phyloP scores from a whole-genome alignment of 1,140 invertebrate genomes.

The Rhysida immarginata region DNA sequence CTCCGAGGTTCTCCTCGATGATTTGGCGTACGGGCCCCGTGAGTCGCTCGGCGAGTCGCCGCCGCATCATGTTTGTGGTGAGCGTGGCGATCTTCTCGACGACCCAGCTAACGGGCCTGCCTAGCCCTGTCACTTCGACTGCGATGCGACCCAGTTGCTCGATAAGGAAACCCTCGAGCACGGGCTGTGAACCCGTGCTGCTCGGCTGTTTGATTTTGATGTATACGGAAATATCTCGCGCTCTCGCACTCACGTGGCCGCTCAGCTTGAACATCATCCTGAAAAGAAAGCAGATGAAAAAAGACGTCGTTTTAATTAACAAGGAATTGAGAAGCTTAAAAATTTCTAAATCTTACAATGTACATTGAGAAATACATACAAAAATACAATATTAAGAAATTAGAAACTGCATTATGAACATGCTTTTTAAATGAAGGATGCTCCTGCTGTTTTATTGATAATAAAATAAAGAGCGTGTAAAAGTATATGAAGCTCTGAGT shows the following conservation, averaged over 20 bases:
- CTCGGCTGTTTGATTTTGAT: slow-evolving; percentile 8
- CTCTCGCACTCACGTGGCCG: slow-evolving; percentile 3
- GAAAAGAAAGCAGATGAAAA: too few species aligned
- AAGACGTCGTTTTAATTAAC: too few species aligned
- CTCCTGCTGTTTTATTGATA: too few species aligned
- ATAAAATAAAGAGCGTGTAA: too few species aligned
- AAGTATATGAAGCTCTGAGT: too few species aligned
- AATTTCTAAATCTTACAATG: too few species aligned
- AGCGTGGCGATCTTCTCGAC: slow-evolving; percentile 2
- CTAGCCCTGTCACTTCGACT: slow-evolving; percentile 5
- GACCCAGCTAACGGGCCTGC: slow-evolving; percentile 9
- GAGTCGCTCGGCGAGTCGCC: slow-evolving; percentile 6
- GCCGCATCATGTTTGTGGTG: slow-evolving; percentile 7
- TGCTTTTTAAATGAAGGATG: too few species aligned
- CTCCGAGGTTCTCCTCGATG: slow-evolving; percentile 3
- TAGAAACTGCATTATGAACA: too few species aligned
- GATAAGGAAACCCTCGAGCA: slow-evolving; percentile 8
- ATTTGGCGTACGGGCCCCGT: slow-evolving; percentile 8
- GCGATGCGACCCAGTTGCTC: slow-evolving; percentile 2
- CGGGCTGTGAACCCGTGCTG: not conserved
- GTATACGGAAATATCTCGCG: slow-evolving; percentile 5
- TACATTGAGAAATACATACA: too few species aligned
- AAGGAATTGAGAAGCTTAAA: too few species aligned
- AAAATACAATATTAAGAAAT: too few species aligned
- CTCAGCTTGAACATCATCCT: slow-evolving; percentile 6